Percentiles rank a stretch among this genome's conserved stretches.
These are phyloP conservation scores for Zapus hudsonius DNA, from an alignment of 2,113 vertebrate genomes.

Conservation along the genomic window DNA sequence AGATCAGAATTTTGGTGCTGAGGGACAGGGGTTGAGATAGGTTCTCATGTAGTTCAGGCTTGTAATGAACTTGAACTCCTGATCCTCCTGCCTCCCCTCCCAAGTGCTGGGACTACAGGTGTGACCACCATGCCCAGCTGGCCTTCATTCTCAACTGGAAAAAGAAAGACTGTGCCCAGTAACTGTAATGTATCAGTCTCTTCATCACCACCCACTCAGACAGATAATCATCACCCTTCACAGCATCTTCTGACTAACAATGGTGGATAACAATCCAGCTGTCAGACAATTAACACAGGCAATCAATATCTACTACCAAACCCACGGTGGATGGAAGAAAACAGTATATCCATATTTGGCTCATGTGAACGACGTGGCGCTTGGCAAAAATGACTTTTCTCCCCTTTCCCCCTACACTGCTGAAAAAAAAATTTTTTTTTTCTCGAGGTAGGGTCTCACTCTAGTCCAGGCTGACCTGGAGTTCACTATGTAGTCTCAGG, in stretches of 20 bases:
- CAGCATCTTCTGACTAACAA: constrained; percentile 66
- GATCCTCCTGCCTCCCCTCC: no score
- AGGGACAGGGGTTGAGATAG: no score
- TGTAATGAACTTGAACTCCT: no score
- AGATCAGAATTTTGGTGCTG: no score
- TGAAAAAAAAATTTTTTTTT: no score
- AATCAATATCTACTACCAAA: background rate
- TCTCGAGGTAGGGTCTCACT: no score
- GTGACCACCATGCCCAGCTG: background rate
- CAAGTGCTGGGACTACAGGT: no score
- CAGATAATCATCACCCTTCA: constrained; percentile 48
- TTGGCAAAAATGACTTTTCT: background rate
- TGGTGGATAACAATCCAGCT: constrained; percentile 68
- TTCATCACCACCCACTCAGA: constrained; percentile 71
- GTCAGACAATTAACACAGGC: constrained; percentile 49
- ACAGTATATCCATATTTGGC: background rate
- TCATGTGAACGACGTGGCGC: background rate
- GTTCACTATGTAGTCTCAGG: no score
- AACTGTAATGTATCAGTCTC: constrained; percentile 66
- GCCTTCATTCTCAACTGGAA: constrained; percentile 46
- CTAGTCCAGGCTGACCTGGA: no score
- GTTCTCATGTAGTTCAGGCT: no score
- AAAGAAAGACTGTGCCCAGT: background rate
- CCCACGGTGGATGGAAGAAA: background rate
- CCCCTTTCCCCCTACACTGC: background rate